Conservation (phyloP, 2,888 invertebrate species). For the Pyrgus malvae region DNA sequence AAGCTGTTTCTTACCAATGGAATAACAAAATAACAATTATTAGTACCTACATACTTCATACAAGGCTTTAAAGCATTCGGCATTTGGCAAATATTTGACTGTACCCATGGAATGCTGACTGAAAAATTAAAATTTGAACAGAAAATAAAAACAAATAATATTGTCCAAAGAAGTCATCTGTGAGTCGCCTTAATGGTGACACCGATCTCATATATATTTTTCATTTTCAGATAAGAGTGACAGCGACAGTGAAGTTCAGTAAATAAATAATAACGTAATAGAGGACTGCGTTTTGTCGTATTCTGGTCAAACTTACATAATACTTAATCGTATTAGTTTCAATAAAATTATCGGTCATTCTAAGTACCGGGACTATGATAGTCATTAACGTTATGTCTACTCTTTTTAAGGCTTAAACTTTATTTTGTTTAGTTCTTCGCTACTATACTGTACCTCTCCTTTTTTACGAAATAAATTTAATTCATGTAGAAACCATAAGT, state of each 20-base stretch:
- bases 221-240: conserved; percentile 91
- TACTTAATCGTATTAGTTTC: conserved; percentile 66
- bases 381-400: conserved; percentile 33
- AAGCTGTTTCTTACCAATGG: too few relatives aligned
- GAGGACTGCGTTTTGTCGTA: conserved; percentile 68
- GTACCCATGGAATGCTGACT: too few relatives aligned
- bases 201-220: conserved; percentile 20
- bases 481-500: not conserved
- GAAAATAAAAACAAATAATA: too few relatives aligned
- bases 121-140: too few relatives aligned
- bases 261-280: conserved; percentile 53
- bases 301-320: conserved; percentile 81
- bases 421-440: not conserved
- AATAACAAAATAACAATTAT: too few relatives aligned
- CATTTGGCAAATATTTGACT: too few relatives aligned
- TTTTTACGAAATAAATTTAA: too few relatives aligned
- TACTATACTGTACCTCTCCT: conserved; percentile 2
- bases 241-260: conserved; percentile 97
- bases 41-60: too few relatives aligned
- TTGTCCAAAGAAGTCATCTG: too few relatives aligned
- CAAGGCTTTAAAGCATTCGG: too few relatives aligned
- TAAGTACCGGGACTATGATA: conserved; percentile 45
- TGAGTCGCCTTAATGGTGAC: too few relatives aligned
- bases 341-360: conserved; percentile 58
- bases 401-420: conserved; percentile 10